Evolutionary conservation across 2,888 invertebrate species (phyloP).

Genomic region (Hirtodrosophila trivittata): DNA sequence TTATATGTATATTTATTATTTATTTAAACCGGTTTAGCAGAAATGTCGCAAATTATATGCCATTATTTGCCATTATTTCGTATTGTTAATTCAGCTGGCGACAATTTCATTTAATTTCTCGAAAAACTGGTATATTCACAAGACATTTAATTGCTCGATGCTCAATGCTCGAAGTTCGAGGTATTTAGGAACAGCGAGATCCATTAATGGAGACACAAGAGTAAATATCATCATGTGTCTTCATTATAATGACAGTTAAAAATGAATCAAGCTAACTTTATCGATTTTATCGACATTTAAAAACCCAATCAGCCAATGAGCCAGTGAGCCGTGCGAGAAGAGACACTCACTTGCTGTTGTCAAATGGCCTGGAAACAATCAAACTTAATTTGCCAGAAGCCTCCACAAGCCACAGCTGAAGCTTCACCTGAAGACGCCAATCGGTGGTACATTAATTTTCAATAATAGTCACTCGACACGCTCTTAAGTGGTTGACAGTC

Average conservation of each 20-base stretch:
- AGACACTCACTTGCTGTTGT: constrained; percentile 17
- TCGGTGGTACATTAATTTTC: constrained; percentile 47
- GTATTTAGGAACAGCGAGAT: constrained; percentile 42
- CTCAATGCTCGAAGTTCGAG: constrained; percentile 15
- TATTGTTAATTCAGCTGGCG: constrained; percentile 68
- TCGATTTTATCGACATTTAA: too few species aligned
- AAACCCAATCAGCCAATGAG: too few species aligned
- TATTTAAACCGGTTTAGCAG: constrained; percentile 53
- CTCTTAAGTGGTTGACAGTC: constrained; percentile 47
- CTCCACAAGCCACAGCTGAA: constrained; percentile 12
- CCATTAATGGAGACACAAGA: constrained; percentile 36
- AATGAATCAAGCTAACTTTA: constrained; percentile 32
- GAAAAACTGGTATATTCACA: constrained; percentile 57
- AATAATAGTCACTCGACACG: constrained; percentile 56
- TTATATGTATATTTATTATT: constrained; percentile 5
- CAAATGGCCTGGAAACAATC: constrained; percentile 39
- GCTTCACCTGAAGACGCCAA: constrained; percentile 41
- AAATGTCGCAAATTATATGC: constrained; percentile 29
- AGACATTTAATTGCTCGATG: constrained; percentile 44
- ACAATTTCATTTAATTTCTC: constrained; percentile 46
- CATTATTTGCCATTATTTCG: constrained; percentile 48
- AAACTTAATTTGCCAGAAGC: constrained; percentile 39
- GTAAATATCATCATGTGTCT: constrained; percentile 41
- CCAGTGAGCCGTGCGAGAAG: not conserved
- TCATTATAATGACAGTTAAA: constrained; percentile 46